Percentiles rank a stretch among this genome's conserved stretches.
These are phyloP conservation scores for Phrynosoma blainvillii DNA, from an alignment of 2,113 vertebrate species.

Conservation along the genomic window DNA sequence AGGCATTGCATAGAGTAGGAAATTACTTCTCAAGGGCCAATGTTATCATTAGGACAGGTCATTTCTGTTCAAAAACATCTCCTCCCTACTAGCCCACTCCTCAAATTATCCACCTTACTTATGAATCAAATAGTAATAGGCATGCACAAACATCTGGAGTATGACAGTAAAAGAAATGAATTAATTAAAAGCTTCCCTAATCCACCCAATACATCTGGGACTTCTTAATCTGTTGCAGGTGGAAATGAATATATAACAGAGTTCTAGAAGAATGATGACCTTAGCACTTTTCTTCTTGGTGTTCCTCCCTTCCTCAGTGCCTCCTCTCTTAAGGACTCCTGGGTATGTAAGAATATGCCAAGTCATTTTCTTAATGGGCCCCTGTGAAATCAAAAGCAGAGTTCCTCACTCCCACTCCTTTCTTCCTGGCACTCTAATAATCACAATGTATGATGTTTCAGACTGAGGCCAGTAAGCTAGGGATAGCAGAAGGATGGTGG, in stretches of 20 bases:
- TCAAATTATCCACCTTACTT: slow-evolving; percentile 36
- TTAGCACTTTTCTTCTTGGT: slow-evolving; percentile 42
- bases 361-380: slow-evolving; percentile 53
- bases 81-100: slow-evolving; percentile 57
- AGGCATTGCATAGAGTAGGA: background rate
- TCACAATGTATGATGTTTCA: slow-evolving; percentile 24
- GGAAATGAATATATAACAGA: slow-evolving; percentile 57
- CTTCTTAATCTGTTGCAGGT: slow-evolving; percentile 67
- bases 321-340: slow-evolving; percentile 30
- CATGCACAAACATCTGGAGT: slow-evolving; percentile 27
- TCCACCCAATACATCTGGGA: slow-evolving; percentile 44
- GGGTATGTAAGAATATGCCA: slow-evolving; percentile 57
- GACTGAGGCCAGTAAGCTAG: background rate
- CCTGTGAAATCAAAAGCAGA: slow-evolving; percentile 48
- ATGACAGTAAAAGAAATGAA: slow-evolving; percentile 47
- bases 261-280: slow-evolving; percentile 18
- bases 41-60: background rate
- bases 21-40: background rate
- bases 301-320: rapidly evolving
- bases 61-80: background rate
- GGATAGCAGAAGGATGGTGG: background rate
- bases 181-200: background rate
- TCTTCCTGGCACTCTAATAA: slow-evolving; percentile 20
- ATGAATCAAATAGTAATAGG: slow-evolving; percentile 49
- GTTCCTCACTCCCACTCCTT: background rate